Conservation (phyloP, 2,888 invertebrate genomes). For the Lysandra coridon region DNA sequence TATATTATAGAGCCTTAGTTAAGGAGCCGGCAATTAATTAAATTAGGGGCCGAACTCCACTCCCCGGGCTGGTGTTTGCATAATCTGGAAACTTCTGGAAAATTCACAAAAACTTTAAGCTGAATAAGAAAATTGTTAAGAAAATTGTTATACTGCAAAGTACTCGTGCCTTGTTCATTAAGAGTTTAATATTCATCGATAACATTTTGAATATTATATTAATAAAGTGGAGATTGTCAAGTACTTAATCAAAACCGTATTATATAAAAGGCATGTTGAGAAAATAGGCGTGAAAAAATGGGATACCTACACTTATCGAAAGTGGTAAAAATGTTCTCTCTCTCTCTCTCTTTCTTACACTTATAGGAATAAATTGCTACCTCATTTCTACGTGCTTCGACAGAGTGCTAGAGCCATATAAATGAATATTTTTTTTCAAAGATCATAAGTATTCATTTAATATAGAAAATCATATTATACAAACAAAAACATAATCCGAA, state of each 20-base stretch:
- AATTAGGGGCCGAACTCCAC: conserved; percentile 1
- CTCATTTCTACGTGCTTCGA: too few relatives aligned
- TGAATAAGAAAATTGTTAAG: conserved; percentile 57
- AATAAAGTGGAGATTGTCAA: not conserved
- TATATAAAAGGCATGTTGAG: too few relatives aligned
- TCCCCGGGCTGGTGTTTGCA: conserved; percentile 8
- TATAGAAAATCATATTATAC: not conserved
- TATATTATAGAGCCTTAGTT: conserved; percentile 5
- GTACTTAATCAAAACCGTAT: not conserved
- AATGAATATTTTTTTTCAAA: too few relatives aligned
- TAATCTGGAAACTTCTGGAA: conserved; percentile 63
- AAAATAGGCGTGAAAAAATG: too few relatives aligned
- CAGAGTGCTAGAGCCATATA: too few relatives aligned
- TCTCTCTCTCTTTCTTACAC: too few relatives aligned
- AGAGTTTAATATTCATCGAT: conserved; percentile 6
- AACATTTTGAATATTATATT: not conserved
- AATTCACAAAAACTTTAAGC: conserved; percentile 75
- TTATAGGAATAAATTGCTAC: too few relatives aligned
- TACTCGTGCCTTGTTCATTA: not conserved
- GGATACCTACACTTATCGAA: too few relatives aligned
- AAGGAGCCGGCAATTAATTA: not conserved
- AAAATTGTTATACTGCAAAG: conserved; percentile 40
- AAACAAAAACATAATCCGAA: conserved; percentile 7
- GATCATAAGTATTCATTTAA: too few relatives aligned
- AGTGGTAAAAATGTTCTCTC: too few relatives aligned